phyloP scores from a whole-genome alignment of 2,888 invertebrate genomes.

The Drosophila ezoana region DNA sequence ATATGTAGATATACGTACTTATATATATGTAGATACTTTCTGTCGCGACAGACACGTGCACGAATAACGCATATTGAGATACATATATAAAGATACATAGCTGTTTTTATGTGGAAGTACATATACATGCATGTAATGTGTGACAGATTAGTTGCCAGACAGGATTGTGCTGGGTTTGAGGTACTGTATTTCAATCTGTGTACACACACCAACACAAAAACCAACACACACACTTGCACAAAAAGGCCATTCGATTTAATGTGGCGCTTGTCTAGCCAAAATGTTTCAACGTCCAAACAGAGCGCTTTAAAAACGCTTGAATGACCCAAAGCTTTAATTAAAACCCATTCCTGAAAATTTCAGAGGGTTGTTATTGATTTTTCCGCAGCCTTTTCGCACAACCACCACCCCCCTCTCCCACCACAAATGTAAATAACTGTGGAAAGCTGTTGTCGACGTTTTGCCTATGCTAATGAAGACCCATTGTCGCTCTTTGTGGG shows the following conservation, averaged over 20 bases:
- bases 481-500: constrained; percentile 54
- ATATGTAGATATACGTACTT: constrained; percentile 18
- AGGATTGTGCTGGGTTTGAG: constrained; percentile 43
- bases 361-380: constrained; percentile 67
- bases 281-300: constrained; percentile 49
- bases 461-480: constrained; percentile 69
- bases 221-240: constrained; percentile 13
- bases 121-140: constrained; percentile 22
- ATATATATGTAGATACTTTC: constrained; percentile 30
- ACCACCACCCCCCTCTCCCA: neutral
- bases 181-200: constrained; percentile 11
- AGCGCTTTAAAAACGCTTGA: constrained; percentile 48
- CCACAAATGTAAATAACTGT: constrained; percentile 31
- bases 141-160: constrained; percentile 60
- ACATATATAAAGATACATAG: constrained; percentile 14
- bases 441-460: constrained; percentile 49
- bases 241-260: constrained; percentile 71
- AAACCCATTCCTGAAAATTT: constrained; percentile 4
- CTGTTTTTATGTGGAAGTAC: constrained; percentile 14
- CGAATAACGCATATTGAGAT: constrained; percentile 64
- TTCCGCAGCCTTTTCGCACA: constrained; percentile 26
- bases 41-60: constrained; percentile 57
- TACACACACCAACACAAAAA: neutral
- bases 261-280: constrained; percentile 67
- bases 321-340: constrained; percentile 63